These are phyloP conservation scores for Tillus elongatus DNA, from an alignment of 2,888 invertebrate species.

Conservation along the genomic window DNA sequence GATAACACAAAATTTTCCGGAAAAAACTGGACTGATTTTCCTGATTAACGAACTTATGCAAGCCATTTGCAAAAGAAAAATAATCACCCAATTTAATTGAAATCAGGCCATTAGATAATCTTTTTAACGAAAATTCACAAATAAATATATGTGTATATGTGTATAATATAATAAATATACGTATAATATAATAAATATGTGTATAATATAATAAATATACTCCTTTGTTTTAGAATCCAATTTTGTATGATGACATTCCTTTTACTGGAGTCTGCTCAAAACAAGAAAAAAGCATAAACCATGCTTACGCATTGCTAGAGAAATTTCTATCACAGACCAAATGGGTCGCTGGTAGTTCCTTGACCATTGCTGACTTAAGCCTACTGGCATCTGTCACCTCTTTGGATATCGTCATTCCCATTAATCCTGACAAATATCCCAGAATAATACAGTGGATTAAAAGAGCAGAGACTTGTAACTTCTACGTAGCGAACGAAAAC, in stretches of 20 bases:
- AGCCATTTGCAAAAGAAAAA: no score
- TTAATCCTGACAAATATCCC: slow-evolving; percentile 15
- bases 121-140: no score
- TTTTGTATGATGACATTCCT: slow-evolving; percentile 9
- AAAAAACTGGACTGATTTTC: no score
- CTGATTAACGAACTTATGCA: no score
- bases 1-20: no score
- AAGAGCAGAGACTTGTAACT: slow-evolving; percentile 9
- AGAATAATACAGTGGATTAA: slow-evolving; percentile 12
- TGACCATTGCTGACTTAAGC: slow-evolving; percentile 18
- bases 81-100: no score
- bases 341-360: slow-evolving; percentile 19
- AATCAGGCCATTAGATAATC: no score
- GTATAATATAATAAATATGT: no score
- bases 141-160: no score
- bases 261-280: slow-evolving; percentile 7
- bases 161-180: no score
- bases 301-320: slow-evolving; percentile 34
- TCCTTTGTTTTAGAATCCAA: slow-evolving; percentile 10
- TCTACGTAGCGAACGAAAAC: slow-evolving; percentile 11
- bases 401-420: slow-evolving; percentile 14
- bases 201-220: no score
- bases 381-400: slow-evolving; percentile 17
- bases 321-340: slow-evolving; percentile 15
- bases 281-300: slow-evolving; percentile 10